Conservation (phyloP, 2,888 invertebrate genomes). For the Callyntrura guangdongensis region DNA sequence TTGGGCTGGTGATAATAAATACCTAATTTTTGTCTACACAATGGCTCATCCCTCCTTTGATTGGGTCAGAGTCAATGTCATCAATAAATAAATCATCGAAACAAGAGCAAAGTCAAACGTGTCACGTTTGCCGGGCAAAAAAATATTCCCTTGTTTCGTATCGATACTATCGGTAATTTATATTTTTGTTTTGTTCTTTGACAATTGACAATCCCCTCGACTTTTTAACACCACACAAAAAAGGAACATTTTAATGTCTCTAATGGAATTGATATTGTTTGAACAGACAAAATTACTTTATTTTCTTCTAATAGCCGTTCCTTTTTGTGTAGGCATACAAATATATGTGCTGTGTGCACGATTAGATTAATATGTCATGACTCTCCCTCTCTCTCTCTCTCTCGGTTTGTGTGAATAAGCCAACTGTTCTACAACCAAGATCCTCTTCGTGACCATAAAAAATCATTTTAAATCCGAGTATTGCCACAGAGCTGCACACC, state of each 20-base stretch:
- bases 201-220: background rate
- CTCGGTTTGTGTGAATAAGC: background rate
- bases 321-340: no score
- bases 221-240: background rate
- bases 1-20: background rate
- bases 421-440: background rate
- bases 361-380: background rate
- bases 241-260: no score
- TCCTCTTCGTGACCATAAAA: conserved; percentile 54
- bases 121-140: conserved; percentile 12
- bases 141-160: background rate
- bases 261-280: no score
- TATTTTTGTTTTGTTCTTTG: background rate
- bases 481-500: background rate
- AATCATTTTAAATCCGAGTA: background rate
- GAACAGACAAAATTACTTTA: no score
- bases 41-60: background rate
- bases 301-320: no score
- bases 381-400: background rate
- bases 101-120: conserved; percentile 22
- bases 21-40: background rate
- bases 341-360: no score
- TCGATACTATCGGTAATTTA: no score
- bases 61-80: no score
- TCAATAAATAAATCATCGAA: background rate